phyloP scores from a whole-genome alignment of 2,888 invertebrate genomes.

The Panopea generosa region DNA sequence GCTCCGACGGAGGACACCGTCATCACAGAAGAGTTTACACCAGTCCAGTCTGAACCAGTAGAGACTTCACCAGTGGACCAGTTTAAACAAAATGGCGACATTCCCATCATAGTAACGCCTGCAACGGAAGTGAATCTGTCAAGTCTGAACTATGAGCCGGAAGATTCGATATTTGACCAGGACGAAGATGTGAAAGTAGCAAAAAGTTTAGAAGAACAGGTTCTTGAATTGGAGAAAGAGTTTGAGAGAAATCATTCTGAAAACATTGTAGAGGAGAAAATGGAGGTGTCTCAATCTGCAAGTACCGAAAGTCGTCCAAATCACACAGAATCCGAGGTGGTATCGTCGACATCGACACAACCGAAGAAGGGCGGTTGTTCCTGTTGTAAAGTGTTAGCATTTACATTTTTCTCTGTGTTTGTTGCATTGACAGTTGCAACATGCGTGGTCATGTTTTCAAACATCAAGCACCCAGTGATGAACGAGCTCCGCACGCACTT shows the following conservation, averaged over 20 bases:
- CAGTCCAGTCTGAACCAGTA: slow-evolving; percentile 11
- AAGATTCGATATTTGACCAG: slow-evolving; percentile 66
- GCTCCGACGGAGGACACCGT: slow-evolving; percentile 48
- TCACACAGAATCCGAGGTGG: slow-evolving; percentile 9
- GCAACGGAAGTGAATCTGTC: slow-evolving; percentile 30
- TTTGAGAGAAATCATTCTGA: slow-evolving; percentile 65
- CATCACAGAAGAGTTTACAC: slow-evolving; percentile 58
- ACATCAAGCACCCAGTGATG: slow-evolving; percentile 73
- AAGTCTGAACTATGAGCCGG: slow-evolving; percentile 67
- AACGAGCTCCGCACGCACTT: slow-evolving; percentile 69
- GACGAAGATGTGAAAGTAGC: slow-evolving; percentile 65
- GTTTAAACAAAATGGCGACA: slow-evolving; percentile 65
- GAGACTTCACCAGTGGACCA: slow-evolving; percentile 31
- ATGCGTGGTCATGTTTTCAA: slow-evolving; percentile 73
- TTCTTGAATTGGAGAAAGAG: slow-evolving; percentile 74
- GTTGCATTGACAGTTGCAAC: slow-evolving; percentile 71
- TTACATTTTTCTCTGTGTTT: slow-evolving; percentile 70
- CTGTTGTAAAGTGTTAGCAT: slow-evolving; percentile 67
- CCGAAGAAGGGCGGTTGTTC: slow-evolving; percentile 50
- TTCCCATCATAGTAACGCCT: slow-evolving; percentile 63
- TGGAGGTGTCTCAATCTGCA: slow-evolving; percentile 41
- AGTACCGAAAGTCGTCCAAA: slow-evolving; percentile 33
- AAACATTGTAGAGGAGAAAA: slow-evolving; percentile 48
- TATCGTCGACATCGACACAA: slow-evolving; percentile 4
- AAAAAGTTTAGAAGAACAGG: slow-evolving; percentile 78